These are phyloP conservation scores for Drosophila kikkawai DNA, from an alignment of 1,140 invertebrate species.

Conservation along the genomic window DNA sequence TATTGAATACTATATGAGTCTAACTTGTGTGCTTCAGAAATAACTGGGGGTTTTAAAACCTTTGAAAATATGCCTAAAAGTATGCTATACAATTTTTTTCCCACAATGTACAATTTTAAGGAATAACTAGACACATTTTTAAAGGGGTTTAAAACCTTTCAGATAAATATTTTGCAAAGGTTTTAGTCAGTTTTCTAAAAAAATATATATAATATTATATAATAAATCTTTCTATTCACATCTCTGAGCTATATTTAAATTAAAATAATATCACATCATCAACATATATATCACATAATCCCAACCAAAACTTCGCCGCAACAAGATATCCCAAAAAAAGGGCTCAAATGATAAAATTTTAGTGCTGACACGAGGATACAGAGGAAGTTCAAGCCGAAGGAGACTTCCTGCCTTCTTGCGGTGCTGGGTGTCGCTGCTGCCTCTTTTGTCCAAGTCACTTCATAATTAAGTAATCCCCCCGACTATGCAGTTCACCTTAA, in stretches of 20 bases:
- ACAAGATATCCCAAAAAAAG: not conserved
- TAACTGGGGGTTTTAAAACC: not conserved
- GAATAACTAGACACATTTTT: too few relatives aligned
- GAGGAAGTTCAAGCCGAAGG: conserved; percentile 33
- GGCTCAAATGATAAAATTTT: conserved; percentile 16
- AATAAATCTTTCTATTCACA: not conserved
- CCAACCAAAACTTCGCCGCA: not conserved
- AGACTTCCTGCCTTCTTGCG: conserved; percentile 20
- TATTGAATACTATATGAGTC: not conserved
- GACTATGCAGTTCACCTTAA: conserved; percentile 72
- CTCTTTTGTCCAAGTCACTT: conserved; percentile 48
- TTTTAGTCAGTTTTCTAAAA: not conserved
- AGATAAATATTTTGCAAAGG: not conserved
- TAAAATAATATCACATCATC: not conserved
- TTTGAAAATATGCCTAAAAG: not conserved
- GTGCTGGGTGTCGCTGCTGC: conserved; percentile 9
- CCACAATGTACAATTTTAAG: too few relatives aligned
- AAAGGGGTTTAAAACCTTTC: too few relatives aligned
- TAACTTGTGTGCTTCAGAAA: not conserved
- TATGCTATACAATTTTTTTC: not conserved
- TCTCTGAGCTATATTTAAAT: too few relatives aligned
- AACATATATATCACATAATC: not conserved
- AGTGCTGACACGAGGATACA: not conserved
- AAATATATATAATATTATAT: not conserved
- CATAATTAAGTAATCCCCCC: conserved; percentile 81